Percentiles rank a stretch among this genome's conserved stretches.
Evolutionary conservation across 2,113 vertebrate genomes (phyloP).

Genomic region (Coturnix japonica): DNA sequence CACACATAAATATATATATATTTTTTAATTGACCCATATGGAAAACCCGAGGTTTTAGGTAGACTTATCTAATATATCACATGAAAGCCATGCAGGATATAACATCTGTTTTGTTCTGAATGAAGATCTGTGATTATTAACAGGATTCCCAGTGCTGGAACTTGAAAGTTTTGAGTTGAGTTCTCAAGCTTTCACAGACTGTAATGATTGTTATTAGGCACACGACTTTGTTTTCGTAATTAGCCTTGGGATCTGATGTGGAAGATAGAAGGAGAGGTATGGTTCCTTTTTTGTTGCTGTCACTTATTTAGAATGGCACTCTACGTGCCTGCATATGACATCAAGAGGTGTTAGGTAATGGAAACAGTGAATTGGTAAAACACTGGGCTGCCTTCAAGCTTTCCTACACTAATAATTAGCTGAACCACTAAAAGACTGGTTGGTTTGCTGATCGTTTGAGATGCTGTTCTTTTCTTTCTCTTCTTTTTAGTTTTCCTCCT

Average conservation of each 20-base stretch:
- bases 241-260: not conserved
- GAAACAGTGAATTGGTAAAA: not conserved
- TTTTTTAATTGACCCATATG: not conserved
- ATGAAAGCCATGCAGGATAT: rapidly evolving
- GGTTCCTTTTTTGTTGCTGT: rapidly evolving
- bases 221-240: not conserved
- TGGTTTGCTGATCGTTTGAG: not conserved
- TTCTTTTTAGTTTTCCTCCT: not conserved
- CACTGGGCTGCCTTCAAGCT: not conserved
- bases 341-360: not conserved
- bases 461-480: not conserved
- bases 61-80: not conserved
- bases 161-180: not conserved
- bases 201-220: not conserved
- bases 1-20: not conserved
- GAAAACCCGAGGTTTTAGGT: not conserved
- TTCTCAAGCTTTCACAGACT: not conserved
- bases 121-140: not conserved
- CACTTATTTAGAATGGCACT: not conserved
- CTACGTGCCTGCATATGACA: not conserved
- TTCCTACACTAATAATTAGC: not conserved
- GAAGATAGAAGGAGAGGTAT: not conserved
- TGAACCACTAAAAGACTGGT: not conserved
- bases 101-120: not conserved
- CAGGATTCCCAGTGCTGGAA: not conserved